These are phyloP conservation scores for Halcyon chelicuti DNA, from an alignment of 2,797 vertebrate genomes.

Conservation along the genomic window DNA sequence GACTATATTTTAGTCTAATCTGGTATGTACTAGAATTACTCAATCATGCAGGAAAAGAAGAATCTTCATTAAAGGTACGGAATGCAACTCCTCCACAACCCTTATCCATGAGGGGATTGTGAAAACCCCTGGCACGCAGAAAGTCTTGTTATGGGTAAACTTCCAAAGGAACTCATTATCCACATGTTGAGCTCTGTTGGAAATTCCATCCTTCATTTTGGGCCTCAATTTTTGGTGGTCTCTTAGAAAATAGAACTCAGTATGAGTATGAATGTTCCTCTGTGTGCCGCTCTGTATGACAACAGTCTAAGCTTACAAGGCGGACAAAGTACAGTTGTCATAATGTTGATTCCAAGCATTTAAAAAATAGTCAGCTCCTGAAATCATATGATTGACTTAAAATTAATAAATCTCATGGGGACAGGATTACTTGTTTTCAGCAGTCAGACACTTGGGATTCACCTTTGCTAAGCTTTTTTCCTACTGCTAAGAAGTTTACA, in stretches of 20 bases:
- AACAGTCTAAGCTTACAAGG: neutral
- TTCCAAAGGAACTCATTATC: neutral
- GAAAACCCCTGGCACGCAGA: neutral
- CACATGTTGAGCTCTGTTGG: neutral
- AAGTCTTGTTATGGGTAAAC: neutral
- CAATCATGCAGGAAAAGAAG: neutral
- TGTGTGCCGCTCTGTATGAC: rapidly evolving
- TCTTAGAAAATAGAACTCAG: neutral
- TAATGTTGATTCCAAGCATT: neutral
- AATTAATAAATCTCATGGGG: neutral
- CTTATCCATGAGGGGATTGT: neutral
- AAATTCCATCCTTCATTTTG: neutral
- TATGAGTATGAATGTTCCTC: rapidly evolving
- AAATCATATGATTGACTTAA: neutral
- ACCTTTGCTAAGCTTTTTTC: neutral
- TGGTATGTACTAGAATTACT: neutral
- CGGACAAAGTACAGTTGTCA: neutral
- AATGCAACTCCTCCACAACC: neutral
- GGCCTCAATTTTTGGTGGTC: neutral
- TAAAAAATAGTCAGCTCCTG: neutral
- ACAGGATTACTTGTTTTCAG: neutral
- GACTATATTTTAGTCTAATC: neutral
- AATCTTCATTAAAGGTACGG: neutral
- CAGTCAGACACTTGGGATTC: neutral
- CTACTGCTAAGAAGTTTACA: neutral